These are phyloP conservation scores for Subanguina moxae DNA, from an alignment of 1,140 invertebrate species.

Conservation along the genomic window DNA sequence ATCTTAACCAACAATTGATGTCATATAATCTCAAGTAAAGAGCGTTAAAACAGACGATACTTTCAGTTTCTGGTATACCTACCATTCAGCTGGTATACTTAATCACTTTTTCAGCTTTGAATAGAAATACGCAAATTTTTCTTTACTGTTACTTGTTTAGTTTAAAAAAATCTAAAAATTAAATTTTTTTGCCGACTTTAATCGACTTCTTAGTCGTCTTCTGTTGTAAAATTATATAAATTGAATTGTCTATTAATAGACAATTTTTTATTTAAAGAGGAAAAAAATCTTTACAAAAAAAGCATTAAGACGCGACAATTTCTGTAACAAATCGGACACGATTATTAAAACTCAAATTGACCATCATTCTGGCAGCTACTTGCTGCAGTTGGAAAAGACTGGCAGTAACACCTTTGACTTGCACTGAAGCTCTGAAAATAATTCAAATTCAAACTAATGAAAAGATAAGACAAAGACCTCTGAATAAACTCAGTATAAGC, in stretches of 20 bases:
- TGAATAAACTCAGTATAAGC: neutral
- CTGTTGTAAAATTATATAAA: too few relatives aligned
- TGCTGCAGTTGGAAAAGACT: neutral
- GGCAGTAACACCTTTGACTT: neutral
- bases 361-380: constrained; percentile 5
- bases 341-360: constrained; percentile 10
- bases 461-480: neutral
- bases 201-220: too few relatives aligned
- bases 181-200: too few relatives aligned
- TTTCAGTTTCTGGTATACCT: too few relatives aligned
- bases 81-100: too few relatives aligned
- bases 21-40: too few relatives aligned
- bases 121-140: too few relatives aligned
- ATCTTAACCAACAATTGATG: too few relatives aligned
- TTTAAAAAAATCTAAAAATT: neutral
- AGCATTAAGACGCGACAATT: neutral
- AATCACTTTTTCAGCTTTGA: too few relatives aligned
- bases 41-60: too few relatives aligned
- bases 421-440: neutral
- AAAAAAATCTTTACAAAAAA: neutral
- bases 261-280: neutral
- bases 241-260: too few relatives aligned
- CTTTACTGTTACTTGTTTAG: neutral
- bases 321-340: constrained; percentile 1
- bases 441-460: neutral